Evolutionary conservation across 2,797 vertebrate species (phyloP), one percentile per base, ranked within the genome.

Genomic region (Danio aesculapii): DNA sequence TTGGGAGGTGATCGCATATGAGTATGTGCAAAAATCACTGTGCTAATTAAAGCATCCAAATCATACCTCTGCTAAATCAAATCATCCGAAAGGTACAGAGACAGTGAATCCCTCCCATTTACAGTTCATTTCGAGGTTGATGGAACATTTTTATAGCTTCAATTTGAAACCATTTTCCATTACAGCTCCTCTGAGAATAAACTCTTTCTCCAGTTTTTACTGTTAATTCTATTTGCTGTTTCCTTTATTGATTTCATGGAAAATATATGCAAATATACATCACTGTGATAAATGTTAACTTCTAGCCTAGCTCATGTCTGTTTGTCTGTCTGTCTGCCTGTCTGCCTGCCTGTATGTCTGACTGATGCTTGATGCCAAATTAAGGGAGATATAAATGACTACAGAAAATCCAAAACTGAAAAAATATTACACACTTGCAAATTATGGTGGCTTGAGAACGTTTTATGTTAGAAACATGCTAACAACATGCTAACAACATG

Each of bases 1-100:
- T 62, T 59, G 30, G 30, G 10, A n/a, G n/a, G 55, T 5, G n/a
- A n/a, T 59, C 59, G 53, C 66, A 43, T 52, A 12, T 17, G 72
- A 17, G 3, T 64, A 44, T 44, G 16, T 52, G 75, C 39, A 55
- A 67, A 77, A 63, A 77, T 17, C n/a, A 30, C 62, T 43, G 19
- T 58, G 59, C 52, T 72, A 77, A 77, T 83, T 73, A 69, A 76
- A 52, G 44, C 13, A 59, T 62, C 19, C 67, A 71, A 61, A 75
- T 39, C 46, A 57, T 82, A 55, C 59, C 58, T 68, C 53, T 13
- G 8, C 41, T 53, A 77, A 57, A 58, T 46, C n/a, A 11, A 58
- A 69, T 69, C 46, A 59, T 13, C 53, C 44, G 43, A 49, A 19
- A 11, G 52, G 52, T 58, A 30, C 11, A 72, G 44, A 73, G 71